Base-by-base conservation (phyloP, 2,797 vertebrate species). In the Enteromius paludinosus region DNA sequence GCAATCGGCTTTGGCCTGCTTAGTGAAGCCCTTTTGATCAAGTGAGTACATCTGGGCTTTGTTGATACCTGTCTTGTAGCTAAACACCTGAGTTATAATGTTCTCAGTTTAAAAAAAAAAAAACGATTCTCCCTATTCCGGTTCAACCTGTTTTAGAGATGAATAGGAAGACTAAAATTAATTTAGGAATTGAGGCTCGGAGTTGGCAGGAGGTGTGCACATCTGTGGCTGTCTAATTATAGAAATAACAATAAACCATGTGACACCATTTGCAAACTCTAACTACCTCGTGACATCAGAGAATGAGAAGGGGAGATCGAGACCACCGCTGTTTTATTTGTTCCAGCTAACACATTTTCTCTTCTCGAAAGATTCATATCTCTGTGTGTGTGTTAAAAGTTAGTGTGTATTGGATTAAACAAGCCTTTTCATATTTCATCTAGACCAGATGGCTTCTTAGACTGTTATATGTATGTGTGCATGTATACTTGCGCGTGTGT, bases 221-320 rank as follows among this genome's bases (percentile, higher is more conserved):
- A 91, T 92, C 91, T 92, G 84, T 91, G 86, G 88, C 89, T 91
- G 90, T 92, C 93, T 95, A 93, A 93, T 93, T 94, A 93, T 92
- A 90, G 86, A 91, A 91, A 87, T 91, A 78, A 91, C 90, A 88
- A 90, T 93, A 93, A 94, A 88, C 87, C 87, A 89, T 88, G 89
- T 90, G 91, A 91, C 93, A 91, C 28, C 64, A 45, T 78, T 81
- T 74, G 74, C 71, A 83, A 78, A 66, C 69, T 75, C 76, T 38
- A 80, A 84, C 35, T 70, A 78, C 41, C 43, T 79, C 79, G 43
- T 43, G 81, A 70, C 33, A 76, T 71, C 28, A 82, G 47, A 72
- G 45, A 78, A 56, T 35, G 17, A 66, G 17, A 62, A 56, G 15
- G 8, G 17, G 43, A 9, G 30, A 66, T 59, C 38, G 18, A 62